Evolutionary conservation across 2,797 vertebrate genomes (phyloP), one percentile per base, ranked within the genome.

Genomic region (Cephalopachus bancanus): DNA sequence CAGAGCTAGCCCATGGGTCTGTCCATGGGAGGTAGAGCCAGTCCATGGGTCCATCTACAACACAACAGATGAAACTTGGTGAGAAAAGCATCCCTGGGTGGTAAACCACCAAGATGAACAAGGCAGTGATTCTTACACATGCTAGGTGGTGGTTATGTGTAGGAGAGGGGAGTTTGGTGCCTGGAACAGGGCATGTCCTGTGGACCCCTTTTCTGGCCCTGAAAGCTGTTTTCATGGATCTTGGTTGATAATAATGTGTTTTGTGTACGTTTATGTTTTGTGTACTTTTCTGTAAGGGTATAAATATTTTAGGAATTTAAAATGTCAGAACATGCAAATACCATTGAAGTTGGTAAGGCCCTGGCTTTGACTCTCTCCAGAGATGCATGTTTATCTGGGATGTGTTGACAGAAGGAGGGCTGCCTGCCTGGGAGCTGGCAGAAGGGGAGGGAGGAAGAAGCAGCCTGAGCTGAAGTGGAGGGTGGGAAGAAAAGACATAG

Each of bases 151-250:
- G 17, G 67, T 69, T 44, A 44, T 44, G 44, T 44, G 44, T 44
- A 62, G 60, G 2, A 11, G 30, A 69, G 65, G n/a, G 15, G 65
- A n/a, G 17, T 78, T 78, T n/a, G 5, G 9, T 22, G 62, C 10
- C 3, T 22, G 5, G 24, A 44, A 30, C 24, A 0, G 57, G 49
- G 3, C 1, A 2, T 53, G 62, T 14, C 26, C 0, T 5, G 72
- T 1, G 2, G 12, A 4, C n/a, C 1, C 1, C 9, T 12, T 2
- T 19, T 57, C 16, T 16, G 20, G 1, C 10, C 64, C 22, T 0
- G 22, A 33, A 33, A 3, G 11, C 74, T 10, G 10, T 2, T 30
- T 19, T 74, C 57, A 11, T 2, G 24, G 53, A 0, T 49, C 87
- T 30, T 37, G 53, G 30, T 37, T 33, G 74, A 19, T 6, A 1